phyloP scores from a whole-genome alignment of 2,113 vertebrate species.

The Lophochroa leadbeateri region DNA sequence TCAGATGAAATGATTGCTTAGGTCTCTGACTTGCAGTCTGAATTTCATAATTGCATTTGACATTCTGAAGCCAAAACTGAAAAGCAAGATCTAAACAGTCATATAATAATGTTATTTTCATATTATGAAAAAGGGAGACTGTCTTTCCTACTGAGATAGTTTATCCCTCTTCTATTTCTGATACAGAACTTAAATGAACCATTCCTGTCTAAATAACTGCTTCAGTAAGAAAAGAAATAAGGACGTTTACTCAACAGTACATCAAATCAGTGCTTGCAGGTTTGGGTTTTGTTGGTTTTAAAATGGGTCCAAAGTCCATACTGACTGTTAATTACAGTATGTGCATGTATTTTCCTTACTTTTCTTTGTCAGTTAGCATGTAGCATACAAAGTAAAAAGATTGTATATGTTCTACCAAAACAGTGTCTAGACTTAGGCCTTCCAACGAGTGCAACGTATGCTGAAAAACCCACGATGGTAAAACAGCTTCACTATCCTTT shows the following conservation, averaged over 20 bases:
- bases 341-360: background rate
- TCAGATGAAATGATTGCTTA: background rate
- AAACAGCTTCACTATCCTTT: background rate
- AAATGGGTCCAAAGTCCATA: background rate
- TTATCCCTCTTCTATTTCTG: background rate
- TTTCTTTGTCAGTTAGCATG: background rate
- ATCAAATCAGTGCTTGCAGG: background rate
- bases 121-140: background rate
- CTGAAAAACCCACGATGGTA: background rate
- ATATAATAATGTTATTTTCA: background rate
- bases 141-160: background rate
- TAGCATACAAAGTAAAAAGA: background rate
- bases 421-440: background rate
- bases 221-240: background rate
- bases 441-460: background rate
- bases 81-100: background rate
- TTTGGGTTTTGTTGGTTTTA: background rate
- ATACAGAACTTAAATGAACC: background rate
- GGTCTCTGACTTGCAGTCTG: background rate
- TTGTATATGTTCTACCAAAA: background rate
- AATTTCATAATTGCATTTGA: conserved; percentile 15
- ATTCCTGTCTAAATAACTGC: background rate
- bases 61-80: background rate
- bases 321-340: background rate
- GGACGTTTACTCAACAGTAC: background rate